Evolutionary conservation across 2,113 vertebrate species (phyloP), one percentile per base, ranked within the genome.

Genomic region (Conger conger): DNA sequence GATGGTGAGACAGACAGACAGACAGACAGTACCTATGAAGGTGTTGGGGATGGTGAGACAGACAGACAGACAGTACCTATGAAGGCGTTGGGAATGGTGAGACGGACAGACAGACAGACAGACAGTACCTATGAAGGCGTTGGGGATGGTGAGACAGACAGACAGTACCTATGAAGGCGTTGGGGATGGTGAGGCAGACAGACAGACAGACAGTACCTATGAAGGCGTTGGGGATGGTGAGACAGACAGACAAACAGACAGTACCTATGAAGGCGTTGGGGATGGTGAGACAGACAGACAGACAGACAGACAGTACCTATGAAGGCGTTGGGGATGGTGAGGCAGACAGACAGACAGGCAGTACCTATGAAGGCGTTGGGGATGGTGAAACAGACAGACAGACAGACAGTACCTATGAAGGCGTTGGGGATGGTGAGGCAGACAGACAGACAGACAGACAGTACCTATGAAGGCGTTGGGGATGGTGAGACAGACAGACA

Each of bases 1-100:
- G 35, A 95, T 94, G 38, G 94, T 95, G 83, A n/a, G n/a, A 95
- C 94, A 91, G 94, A 95, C 35, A 95, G 92, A 94, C 94, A 95
- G 94, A 94, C 68, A 76, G 60, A 63, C 60, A 63, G 60, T 16
- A 73, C 63, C 63, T 30, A 73, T n/a, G 63, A 73, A 8, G 63
- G n/a, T 2, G 63, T 73, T 73, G 63, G n/a, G n/a, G 23, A 73
- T 73, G 63, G n/a, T 73, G 23, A n/a, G n/a, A 73, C 63, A 30
- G 63, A 73, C 63, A 73, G 63, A 73, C 63, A 73, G 23, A 73
- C 63, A 30, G n/a, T 9, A 73, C 23, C n/a, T 73, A 73, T 73
- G 20, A 73, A 73, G 45, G 45, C 9, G 45, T 50, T 50, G 45
- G 45, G 45, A 13, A 50, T 50, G 45, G 45, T 50, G 9, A n/a